These are phyloP conservation scores for Julus scandinavius DNA, from an alignment of 2,888 invertebrate genomes.

Conservation along the genomic window DNA sequence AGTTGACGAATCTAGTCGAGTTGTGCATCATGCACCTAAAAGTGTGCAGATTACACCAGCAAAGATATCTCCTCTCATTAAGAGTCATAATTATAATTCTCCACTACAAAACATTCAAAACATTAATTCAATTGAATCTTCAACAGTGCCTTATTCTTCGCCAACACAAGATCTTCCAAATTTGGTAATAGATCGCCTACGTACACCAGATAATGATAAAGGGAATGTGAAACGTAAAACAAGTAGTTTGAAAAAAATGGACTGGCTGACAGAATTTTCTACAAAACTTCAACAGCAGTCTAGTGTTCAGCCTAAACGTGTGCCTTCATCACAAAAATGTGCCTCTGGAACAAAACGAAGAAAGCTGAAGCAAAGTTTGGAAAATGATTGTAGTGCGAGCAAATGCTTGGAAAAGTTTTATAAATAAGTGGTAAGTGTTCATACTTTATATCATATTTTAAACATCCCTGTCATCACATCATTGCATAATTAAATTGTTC, in stretches of 20 bases:
- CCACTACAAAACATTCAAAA: neutral
- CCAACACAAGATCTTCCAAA: conserved; percentile 81
- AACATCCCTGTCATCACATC: neutral
- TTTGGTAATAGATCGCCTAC: conserved; percentile 79
- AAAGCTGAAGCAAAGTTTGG: neutral
- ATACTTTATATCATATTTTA: neutral
- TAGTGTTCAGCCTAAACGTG: neutral
- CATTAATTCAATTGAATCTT: neutral
- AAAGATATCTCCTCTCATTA: neutral
- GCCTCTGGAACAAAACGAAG: neutral
- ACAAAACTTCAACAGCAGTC: neutral
- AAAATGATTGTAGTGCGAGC: neutral
- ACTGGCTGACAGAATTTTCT: conserved; percentile 47
- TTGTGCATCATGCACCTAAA: neutral
- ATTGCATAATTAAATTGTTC: neutral
- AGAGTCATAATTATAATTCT: neutral
- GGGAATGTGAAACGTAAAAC: neutral
- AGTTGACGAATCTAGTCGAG: neutral
- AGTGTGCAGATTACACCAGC: neutral
- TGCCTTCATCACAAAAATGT: neutral
- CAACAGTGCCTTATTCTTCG: conserved; percentile 65
- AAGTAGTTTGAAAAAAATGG: neutral
- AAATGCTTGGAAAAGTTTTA: conserved; percentile 49
- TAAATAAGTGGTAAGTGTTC: conserved; percentile 48
- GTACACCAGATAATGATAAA: conserved; percentile 72